A percentile compares a stretch with the other conserved stretches of the same genome.
Conservation (phyloP, 2,888 invertebrate species). For the Macroteleia sp. region DNA sequence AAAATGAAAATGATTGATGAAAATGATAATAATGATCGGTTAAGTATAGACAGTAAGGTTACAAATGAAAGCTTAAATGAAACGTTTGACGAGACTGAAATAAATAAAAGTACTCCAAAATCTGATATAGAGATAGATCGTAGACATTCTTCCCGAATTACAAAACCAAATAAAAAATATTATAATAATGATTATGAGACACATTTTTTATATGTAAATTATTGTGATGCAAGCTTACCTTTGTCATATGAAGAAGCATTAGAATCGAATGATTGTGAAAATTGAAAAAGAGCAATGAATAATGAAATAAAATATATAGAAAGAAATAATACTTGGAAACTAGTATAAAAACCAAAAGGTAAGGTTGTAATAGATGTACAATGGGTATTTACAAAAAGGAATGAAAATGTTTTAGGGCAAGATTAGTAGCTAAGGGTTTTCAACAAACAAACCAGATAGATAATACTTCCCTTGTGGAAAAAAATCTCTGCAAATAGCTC, state of each 20-base stretch:
- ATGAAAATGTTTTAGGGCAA: conserved; percentile 44
- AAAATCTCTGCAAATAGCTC: too few relatives aligned
- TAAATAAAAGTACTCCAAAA: neutral
- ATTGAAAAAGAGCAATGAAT: conserved; percentile 57
- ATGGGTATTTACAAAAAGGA: conserved; percentile 55
- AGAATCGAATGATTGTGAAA: conserved; percentile 11
- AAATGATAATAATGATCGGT: neutral
- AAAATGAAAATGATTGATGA: conserved; percentile 1
- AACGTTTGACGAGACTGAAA: neutral
- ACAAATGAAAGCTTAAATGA: neutral
- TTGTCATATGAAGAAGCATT: conserved; percentile 1
- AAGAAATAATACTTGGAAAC: conserved; percentile 58
- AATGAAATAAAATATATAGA: conserved; percentile 46
- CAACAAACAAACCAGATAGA: conserved; percentile 31
- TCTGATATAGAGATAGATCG: neutral
- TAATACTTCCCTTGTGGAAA: too few relatives aligned
- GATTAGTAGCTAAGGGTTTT: conserved; percentile 57
- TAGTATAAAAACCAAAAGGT: conserved; percentile 44
- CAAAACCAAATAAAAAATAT: neutral
- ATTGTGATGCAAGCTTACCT: conserved; percentile 11
- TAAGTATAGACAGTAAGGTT: neutral
- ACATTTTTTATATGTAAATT: neutral
- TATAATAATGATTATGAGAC: neutral
- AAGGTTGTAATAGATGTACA: conserved; percentile 50
- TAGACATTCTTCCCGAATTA: neutral